Base-by-base conservation (phyloP, 1,140 invertebrate species). In the Chionoecetes opilio region DNA sequence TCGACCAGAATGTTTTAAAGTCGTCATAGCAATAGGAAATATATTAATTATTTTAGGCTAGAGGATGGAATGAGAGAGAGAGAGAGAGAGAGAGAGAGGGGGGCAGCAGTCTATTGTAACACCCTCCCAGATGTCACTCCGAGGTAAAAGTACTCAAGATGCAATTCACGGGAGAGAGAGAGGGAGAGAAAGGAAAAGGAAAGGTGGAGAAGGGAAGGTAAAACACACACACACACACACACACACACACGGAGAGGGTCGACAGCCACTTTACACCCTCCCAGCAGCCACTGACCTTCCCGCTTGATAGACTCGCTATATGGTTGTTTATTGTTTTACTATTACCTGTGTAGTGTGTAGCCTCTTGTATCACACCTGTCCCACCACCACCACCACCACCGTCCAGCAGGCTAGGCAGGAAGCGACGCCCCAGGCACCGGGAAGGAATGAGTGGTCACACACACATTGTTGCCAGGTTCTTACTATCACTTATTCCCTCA, bases 41-140 rank as follows among this genome's bases (percentile, higher is more conserved):
- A 53, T 3, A 53, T 53, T 9, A 9, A 53, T 53, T 53, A 17
- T 53, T 53, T 53, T 9, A 53, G 11, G 46, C 21, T 17, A 17
- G 21, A 17, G 46, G 46, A 17, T 53, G 46, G 46, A 53, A 53
- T n/a, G 63, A 75, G 21, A 63, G 41, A 53, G 41, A 91, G 89
- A 91, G 53, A 75, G 53, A 91, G 34, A 91, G 63, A 63, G 89
- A 91, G 89, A 32, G 63, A 91, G 89, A 63, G 38, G 75, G 63
- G 31, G 63, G 75, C 21, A 63, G 89, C 63, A 53, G 14, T 21
- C 46, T 17, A 14, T 75, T n/a, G n/a, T 75, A 75, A 75, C 63
- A 75, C n/a, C n/a, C n/a, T 75, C n/a, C n/a, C 63, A 75, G 53
- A 17, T 21, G 63, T 75, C 63, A 75, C 63, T 75, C 63, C 21